Base-by-base conservation (phyloP, 2,797 vertebrate genomes). In the Champsocephalus gunnari region DNA sequence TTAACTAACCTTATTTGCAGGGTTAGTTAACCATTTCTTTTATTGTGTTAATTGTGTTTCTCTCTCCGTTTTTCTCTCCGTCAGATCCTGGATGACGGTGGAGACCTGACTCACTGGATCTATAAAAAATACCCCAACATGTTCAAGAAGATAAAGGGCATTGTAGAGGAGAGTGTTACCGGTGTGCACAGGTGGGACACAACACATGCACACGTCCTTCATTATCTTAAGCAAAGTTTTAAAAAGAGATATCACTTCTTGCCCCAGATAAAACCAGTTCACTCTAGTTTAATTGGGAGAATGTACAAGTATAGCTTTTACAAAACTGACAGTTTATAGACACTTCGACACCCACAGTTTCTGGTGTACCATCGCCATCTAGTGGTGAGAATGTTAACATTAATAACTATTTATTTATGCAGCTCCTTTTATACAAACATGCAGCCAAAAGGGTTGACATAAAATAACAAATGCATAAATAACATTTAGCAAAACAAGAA, bases 121-220 rank as follows among this genome's bases (percentile, higher is more conserved):
- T 99, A 99, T 85, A 99, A 99, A 92, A 99, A 99, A 78, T 99
- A 99, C 45, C 98, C 98, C 79, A 99, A 97, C 92, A 99, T 99
- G 97, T 99, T 99, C 87, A 99, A 99, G 92, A 99, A 99, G 94
- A 98, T 99, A 92, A 99, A 99, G 90, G 98, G 98, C 65, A 99
- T 99, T 1, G 98, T 99, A 12, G 98, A 99, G 87, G 98, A 99
- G 94, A 99, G 98, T 1, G 98, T 99, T 14, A 99, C 98, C 0
- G 98, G 98, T 6, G 98, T 99, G 4, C 98, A 99, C 92, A 97
- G 98, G 98, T 99, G 85, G 85, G 67, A 17, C 9, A 53, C 24
- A 3, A 12, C 14, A n/a, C 34, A 32, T 12, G 38, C 1, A 16
- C 11, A 2, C 13, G 4, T 70, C 9, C 13, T n/a, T 16, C 4